Base-by-base conservation (phyloP, 2,113 vertebrate species). In the Labrus mixtus region DNA sequence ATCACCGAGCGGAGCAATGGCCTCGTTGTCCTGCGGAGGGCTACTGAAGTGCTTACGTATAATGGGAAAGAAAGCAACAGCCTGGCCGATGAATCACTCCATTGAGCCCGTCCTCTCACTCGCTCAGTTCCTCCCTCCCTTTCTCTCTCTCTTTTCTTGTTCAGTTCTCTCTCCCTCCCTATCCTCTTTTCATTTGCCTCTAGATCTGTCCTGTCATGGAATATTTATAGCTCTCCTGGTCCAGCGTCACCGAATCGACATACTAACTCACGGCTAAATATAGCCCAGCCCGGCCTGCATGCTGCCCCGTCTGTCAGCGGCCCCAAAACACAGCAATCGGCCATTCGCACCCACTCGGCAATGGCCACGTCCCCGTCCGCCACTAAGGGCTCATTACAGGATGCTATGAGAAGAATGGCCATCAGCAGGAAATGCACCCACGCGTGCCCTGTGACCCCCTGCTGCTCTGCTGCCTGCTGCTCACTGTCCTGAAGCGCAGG, bases 141-240 rank as follows among this genome's bases (percentile, higher is more conserved):
- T 69, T 78, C 82, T 76, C 74, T 56, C 59, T 62, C 41, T 70
- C n/a, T 75, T 78, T 87, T 53, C 68, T 82, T 85, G 55, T 77
- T 81, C 67, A 83, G 64, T 78, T 75, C 68, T 76, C 61, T 43
- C 71, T 73, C 74, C 51, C 72, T 76, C 65, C 74, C 59, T 70
- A 54, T 83, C 75, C 73, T 82, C 74, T 66, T 57, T 87, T 78
- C 63, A 61, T 85, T 91, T 37, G 73, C 84, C 76, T 84, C 87
- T 78, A 83, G 88, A 90, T 92, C 90, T 91, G 92, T 93, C 88
- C 89, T 88, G 90, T 92, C 90, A 91, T 87, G 64, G 90, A 92
- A 87, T 95, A 94, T 93, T 93, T 93, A 91, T 94, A 94, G 93
- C 91, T 69, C 79, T 86, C 68, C 79, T 61, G 88, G 90, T 91